A percentile compares a stretch with the other conserved stretches of the same genome.
These are phyloP conservation scores for Danaus plexippus DNA, from an alignment of 1,140 invertebrate genomes.

Conservation along the genomic window DNA sequence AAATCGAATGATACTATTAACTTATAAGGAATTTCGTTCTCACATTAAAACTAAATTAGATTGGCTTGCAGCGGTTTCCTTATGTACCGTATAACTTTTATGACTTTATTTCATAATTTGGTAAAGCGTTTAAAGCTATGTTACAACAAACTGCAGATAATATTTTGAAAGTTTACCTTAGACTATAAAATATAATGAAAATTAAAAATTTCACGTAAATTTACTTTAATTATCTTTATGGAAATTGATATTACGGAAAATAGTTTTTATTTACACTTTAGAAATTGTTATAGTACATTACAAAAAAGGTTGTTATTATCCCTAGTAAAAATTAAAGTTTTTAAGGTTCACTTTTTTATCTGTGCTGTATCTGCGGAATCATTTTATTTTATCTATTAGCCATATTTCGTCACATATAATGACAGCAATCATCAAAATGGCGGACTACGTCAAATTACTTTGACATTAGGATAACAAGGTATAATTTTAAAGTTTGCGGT, in stretches of 20 bases:
- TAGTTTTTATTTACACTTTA: too few relatives aligned
- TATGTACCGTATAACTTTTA: constrained; percentile 22
- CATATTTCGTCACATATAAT: constrained; percentile 14
- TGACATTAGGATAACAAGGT: constrained; percentile 25
- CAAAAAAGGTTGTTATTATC: too few relatives aligned
- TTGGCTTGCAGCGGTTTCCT: constrained; percentile 18
- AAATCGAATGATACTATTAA: constrained; percentile 19
- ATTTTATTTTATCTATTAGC: constrained; percentile 8
- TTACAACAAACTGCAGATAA: too few relatives aligned
- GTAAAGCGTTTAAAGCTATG: constrained; percentile 3
- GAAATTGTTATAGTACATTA: too few relatives aligned
- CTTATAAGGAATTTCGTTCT: constrained; percentile 8
- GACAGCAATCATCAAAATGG: constrained; percentile 20
- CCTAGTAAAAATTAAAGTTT: too few relatives aligned
- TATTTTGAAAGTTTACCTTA: too few relatives aligned
- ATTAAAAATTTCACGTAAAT: too few relatives aligned
- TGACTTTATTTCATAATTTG: constrained; percentile 19
- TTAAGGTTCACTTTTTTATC: too few relatives aligned
- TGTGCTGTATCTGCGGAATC: too few relatives aligned
- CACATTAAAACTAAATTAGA: constrained; percentile 27
- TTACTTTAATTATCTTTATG: too few relatives aligned
- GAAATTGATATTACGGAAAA: too few relatives aligned
- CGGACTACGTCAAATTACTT: constrained; percentile 37
- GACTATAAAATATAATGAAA: too few relatives aligned
- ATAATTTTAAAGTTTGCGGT: constrained; percentile 49